These are phyloP conservation scores for Danio aesculapii DNA, from an alignment of 2,797 vertebrate genomes.

Conservation along the genomic window DNA sequence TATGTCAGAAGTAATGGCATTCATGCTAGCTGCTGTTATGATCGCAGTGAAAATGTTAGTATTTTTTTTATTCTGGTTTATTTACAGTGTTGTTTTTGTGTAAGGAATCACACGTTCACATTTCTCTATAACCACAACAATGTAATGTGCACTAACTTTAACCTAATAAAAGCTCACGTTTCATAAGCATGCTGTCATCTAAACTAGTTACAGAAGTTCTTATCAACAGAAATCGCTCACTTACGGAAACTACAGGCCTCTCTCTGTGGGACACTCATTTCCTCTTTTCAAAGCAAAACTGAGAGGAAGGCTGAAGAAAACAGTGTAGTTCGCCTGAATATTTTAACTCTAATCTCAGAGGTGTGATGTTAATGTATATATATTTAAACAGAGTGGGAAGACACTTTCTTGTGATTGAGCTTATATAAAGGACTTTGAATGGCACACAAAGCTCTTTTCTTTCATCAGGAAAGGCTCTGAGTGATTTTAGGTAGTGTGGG, in stretches of 20 bases:
- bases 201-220: constrained; percentile 11
- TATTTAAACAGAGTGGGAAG: not conserved
- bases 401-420: constrained; percentile 9
- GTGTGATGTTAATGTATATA: not conserved
- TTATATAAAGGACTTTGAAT: constrained; percentile 19
- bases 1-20: not conserved
- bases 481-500: constrained; percentile 36
- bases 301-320: not conserved
- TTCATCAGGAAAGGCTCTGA: constrained; percentile 27
- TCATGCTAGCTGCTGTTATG: not conserved
- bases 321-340: not conserved
- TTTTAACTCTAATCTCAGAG: not conserved
- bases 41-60: not conserved
- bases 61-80: not conserved
- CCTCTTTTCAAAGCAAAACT: constrained; percentile 39
- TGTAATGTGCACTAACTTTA: too few species aligned
- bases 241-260: constrained; percentile 44
- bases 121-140: too few species aligned
- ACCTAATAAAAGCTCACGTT: not conserved
- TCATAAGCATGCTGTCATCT: not conserved
- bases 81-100: not conserved
- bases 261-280: constrained; percentile 43
- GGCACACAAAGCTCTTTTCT: constrained; percentile 31
- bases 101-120: not conserved
- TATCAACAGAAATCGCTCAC: constrained; percentile 20